Conservation (phyloP, 2,888 invertebrate genomes). For the Dicyrtoma fusca region DNA sequence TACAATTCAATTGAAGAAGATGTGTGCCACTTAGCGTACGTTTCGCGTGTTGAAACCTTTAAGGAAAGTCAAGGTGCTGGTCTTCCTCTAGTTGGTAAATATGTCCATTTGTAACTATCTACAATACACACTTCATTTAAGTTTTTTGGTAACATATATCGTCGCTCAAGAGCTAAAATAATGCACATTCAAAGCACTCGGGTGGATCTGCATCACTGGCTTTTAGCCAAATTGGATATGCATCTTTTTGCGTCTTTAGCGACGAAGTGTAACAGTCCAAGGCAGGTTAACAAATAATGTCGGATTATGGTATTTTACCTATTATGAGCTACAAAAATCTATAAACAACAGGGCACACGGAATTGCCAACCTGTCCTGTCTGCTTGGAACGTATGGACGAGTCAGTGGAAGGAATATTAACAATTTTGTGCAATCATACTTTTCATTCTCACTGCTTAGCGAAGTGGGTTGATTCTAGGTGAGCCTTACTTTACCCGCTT, state of each 20-base stretch:
- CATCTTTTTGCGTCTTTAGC: too few species aligned
- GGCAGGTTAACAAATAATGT: too few species aligned
- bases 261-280: too few species aligned
- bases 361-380: conserved; percentile 95
- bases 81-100: conserved; percentile 60
- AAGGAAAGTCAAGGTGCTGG: conserved; percentile 67
- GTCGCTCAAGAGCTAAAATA: too few species aligned
- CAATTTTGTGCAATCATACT: conserved; percentile 97
- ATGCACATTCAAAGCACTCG: too few species aligned
- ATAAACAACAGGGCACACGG: conserved; percentile 74
- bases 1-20: conserved; percentile 93
- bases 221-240: too few species aligned
- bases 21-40: conserved; percentile 92
- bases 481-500: conserved; percentile 30
- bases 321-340: too few species aligned
- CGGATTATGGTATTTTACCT: too few species aligned
- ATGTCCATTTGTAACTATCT: not conserved
- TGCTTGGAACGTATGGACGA: conserved; percentile 98
- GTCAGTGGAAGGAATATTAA: conserved; percentile 94
- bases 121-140: not conserved
- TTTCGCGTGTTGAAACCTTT: conserved; percentile 86
- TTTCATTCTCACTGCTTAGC: conserved; percentile 95
- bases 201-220: too few species aligned
- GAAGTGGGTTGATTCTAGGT: conserved; percentile 91
- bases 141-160: conserved; percentile 1